Base-by-base conservation (phyloP, 92 coral and sea anemone species). In the Phenganax subtilis region DNA sequence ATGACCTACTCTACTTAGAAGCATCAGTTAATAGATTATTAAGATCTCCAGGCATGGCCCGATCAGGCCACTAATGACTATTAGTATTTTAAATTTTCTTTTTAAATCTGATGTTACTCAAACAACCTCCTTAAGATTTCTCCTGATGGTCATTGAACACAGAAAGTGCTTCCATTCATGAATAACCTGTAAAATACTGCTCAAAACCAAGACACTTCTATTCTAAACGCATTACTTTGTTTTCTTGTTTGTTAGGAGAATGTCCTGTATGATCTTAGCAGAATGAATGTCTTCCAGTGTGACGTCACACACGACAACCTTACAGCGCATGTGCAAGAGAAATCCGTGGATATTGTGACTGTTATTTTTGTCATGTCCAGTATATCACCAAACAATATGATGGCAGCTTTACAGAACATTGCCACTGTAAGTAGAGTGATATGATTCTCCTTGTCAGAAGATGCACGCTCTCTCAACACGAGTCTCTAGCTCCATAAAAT, bases 341-440 rank as follows among this genome's bases (percentile, higher is more conserved):
- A 84, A 79, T 90, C 89, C 80, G 96, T 94, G 59, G 90, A 94
- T 75, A 85, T 94, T 71, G 96, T 89, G 9, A 94, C 98, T 61
- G 82, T 94, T 83, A 92, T 94, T 68, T 94, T 94, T 86, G 98
- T 92, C 17, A 89, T 94, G 73, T 94, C 98, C 55, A 93, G 97
- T 67, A 73, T 94, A 20, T 88, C 89, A 57, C 98, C 98, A 31
- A 89, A 89, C 17, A 94, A 94, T 86, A 94, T 94, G 98, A 55
- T 85, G 25, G 54, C 77, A 88, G 98, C 75, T 58, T 86, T 94
- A 71, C 86, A 75, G 69, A 92, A 89, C 85, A 83, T 94, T 61
- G 82, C 82, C 44, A 69, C 88, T 91, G 98, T 93, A 81, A 55
- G 80, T 60, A 54, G 27, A 12, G 27, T 15, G 27, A 20, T 20